Evolutionary conservation across 2,797 vertebrate genomes (phyloP), one percentile per base, ranked within the genome.

Genomic region (Enteromius thamalakanensis): DNA sequence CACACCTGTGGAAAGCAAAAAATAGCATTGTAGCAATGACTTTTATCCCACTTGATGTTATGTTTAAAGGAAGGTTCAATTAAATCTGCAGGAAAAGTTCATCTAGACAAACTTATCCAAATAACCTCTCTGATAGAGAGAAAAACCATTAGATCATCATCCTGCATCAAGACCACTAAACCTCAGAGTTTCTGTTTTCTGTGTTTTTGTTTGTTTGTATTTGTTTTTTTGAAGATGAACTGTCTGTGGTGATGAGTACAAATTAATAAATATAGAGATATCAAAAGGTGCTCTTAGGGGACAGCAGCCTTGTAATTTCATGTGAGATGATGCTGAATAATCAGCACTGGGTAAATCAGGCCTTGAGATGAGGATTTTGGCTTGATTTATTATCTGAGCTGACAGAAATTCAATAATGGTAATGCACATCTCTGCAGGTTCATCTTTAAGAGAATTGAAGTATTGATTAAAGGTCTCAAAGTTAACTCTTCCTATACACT

Each of bases 351-450:
- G 26, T 72, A 29, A 58, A 62, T 15, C 58, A 64, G 42, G 23
- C 71, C 17, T 55, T 67, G 62, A 82, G 80, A 40, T 45, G 11
- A 55, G 62, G 60, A 51, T 37, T 64, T 40, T 42, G 42, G 32
- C 34, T 26, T 51, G 3, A 82, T 76, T 40, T 75, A 64, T 75
- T n/a, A 82, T 37, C 15, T 42, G 1, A 51, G 62, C 5, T 55
- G 71, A 82, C 62, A 55, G 23, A 34, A 76, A 81, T 71, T 68
- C 68, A 62, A 34, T 80, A 60, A 58, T 71, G 37, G 17, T n/a
- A 51, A 70, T 55, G 15, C 34, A 70, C 49, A 26, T 69, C 49
- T 53, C 62, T 55, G 12, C 21, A 69, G 77, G n/a, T 58, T 58
- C 14, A 80, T 80, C 51, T 58, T 26, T 45, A 67, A 51, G 62